Base-by-base conservation (phyloP, 2,113 vertebrate species). In the Psilopogon haemacephalus region DNA sequence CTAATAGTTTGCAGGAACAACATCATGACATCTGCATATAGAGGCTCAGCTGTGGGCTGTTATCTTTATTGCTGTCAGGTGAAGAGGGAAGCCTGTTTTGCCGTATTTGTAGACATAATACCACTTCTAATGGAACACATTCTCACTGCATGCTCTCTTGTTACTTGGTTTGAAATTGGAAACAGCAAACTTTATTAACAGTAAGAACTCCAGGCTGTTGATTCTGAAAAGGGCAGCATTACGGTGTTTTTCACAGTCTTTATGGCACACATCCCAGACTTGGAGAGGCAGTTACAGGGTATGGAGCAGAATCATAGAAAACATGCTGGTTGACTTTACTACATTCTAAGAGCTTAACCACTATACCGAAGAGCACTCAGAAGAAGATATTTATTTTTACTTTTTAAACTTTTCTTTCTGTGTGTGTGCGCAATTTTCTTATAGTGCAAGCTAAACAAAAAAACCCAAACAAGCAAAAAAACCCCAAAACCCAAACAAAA, bases 51-150 rank as follows among this genome's bases (percentile, higher is more conserved):
- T 65, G 38, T 50, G 23, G 27, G 3, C 42, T 82, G 20, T 79
- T 54, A 48, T 27, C 30, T 72, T 55, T 24, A 55, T 23, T 89
- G 59, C 1, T 0, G 13, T 32, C 26, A 52, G 33, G 7, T 30
- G 23, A 88, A 69, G 14, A 65, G 9, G 8, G 24, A 69, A 5
- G 20, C 2, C 8, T 16, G 3, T 59, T 95, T 76, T 79, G 8
- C 6, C 13, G 0, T 54, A 48, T 65, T 85, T 76, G 18, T 1
- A 7, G 38, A 12, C 14, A 54, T 0, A 0, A 2, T 65, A 14
- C 54, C 1, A 48, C 14, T 80, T 76, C 14, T 55, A 64, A 73
- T 13, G 11, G 23, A 59, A 33, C 56, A 60, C 2, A 33, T 5
- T 50, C 26, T 87, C 27, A 72, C 7, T 32, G 46, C 15, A 46